Conservation (phyloP, 2,113 vertebrate species). For the Accipiter virgatus region DNA sequence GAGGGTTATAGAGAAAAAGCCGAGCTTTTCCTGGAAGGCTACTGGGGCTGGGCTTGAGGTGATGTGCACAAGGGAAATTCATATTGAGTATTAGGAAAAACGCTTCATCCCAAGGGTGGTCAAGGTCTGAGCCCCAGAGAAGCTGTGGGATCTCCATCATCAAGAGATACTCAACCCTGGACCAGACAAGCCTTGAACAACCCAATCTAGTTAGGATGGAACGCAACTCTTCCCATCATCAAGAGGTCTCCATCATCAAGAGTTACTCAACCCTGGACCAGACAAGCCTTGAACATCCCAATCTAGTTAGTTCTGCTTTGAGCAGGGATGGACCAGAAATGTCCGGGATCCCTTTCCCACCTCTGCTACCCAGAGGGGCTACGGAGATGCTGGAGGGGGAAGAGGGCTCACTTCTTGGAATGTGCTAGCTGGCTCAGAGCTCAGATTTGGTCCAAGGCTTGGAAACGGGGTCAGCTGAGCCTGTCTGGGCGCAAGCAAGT, state of each 20-base stretch:
- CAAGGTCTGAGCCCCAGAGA: background rate
- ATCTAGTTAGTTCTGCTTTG: background rate
- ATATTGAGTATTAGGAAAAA: background rate
- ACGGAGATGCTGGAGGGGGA: background rate
- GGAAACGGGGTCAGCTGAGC: background rate
- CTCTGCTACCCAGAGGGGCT: background rate
- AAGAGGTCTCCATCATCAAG: background rate
- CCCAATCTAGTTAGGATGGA: background rate
- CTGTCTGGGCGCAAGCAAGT: background rate
- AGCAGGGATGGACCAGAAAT: background rate
- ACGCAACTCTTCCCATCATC: too few species aligned
- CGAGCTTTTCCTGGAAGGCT: background rate
- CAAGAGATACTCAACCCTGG: background rate
- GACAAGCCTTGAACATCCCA: background rate
- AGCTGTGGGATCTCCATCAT: background rate
- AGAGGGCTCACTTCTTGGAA: background rate
- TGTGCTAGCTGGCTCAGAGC: background rate
- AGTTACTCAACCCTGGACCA: background rate
- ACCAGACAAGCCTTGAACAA: background rate
- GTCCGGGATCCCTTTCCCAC: background rate
- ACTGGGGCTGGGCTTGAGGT: background rate
- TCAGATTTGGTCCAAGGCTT: background rate
- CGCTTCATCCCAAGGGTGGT: background rate
- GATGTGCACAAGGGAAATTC: background rate
- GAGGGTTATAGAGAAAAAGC: background rate